Conservation (phyloP, 1,140 invertebrate genomes). For the Drosophila asahinai region DNA sequence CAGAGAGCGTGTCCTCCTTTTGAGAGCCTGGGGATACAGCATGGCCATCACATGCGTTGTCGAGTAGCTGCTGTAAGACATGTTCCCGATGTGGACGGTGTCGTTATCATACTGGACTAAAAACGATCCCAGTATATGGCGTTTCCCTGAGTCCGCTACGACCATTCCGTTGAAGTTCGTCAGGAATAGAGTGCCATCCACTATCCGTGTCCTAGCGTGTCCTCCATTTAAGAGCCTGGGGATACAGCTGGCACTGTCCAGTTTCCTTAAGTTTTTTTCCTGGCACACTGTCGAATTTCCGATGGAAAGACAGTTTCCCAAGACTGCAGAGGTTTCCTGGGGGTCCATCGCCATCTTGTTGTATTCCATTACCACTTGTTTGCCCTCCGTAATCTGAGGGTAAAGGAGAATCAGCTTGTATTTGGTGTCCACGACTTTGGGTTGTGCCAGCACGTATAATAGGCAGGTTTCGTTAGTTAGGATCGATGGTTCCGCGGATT, state of each 20-base stretch:
- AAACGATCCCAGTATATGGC: neutral
- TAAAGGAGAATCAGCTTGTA: no score
- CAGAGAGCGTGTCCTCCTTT: neutral
- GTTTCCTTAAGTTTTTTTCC: neutral
- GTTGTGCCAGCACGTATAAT: no score
- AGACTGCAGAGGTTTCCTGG: slow-evolving; percentile 3
- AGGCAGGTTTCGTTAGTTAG: no score
- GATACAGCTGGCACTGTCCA: slow-evolving; percentile 11
- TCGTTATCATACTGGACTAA: slow-evolving; percentile 4
- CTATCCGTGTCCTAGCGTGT: neutral
- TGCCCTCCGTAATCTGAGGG: no score
- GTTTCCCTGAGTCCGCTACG: slow-evolving; percentile 1
- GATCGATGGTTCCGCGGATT: no score
- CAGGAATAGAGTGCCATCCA: slow-evolving; percentile 11
- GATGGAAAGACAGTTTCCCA: slow-evolving; percentile 6
- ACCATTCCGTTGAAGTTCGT: slow-evolving; percentile 18
- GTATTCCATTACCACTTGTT: neutral
- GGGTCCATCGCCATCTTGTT: neutral
- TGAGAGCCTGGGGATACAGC: neutral
- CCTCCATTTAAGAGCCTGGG: slow-evolving; percentile 11
- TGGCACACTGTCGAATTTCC: slow-evolving; percentile 15
- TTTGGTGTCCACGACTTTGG: no score
- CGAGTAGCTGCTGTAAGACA: slow-evolving; percentile 1
- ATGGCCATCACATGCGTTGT: slow-evolving; percentile 9
- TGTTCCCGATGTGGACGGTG: neutral